Percentiles rank a stretch among this genome's conserved stretches.
Conservation (phyloP, 2,113 vertebrate genomes). For the Centropus unirufus region DNA sequence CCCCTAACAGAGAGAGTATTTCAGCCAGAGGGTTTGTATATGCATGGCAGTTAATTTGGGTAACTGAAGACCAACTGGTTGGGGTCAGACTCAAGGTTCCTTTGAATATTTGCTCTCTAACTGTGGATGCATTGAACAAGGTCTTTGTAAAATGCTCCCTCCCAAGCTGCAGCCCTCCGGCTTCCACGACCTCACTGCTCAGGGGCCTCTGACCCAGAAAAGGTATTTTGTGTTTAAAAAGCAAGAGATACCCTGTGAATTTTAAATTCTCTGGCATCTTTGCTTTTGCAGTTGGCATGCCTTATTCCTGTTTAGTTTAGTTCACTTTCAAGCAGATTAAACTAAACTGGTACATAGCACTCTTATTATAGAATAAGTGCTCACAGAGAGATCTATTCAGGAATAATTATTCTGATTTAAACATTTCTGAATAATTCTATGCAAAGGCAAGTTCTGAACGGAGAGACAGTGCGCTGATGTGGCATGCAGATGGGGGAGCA, state of each 20-base stretch:
- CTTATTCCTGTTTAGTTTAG: constrained; percentile 54
- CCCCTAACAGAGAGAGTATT: not conserved
- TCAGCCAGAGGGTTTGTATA: not conserved
- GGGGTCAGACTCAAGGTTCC: not conserved
- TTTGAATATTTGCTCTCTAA: not conserved
- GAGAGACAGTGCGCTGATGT: constrained; percentile 13
- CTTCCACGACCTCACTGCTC: not conserved
- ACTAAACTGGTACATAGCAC: constrained; percentile 61
- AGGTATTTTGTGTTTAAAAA: constrained; percentile 39
- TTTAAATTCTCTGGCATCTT: constrained; percentile 28
- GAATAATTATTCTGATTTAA: constrained; percentile 70
- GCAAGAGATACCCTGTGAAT: constrained; percentile 17
- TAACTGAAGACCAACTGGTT: not conserved
- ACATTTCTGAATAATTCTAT: constrained; percentile 55
- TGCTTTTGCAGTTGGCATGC: constrained; percentile 23
- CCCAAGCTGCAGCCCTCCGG: not conserved
- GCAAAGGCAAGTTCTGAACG: constrained; percentile 9
- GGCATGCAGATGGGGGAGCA: constrained; percentile 16
- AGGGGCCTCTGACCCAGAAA: constrained; percentile 38
- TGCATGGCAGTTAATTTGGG: not conserved
- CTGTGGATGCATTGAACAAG: not conserved
- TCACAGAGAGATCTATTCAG: constrained; percentile 53
- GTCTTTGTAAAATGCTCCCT: not conserved
- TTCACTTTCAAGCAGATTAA: constrained; percentile 66
- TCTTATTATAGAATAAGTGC: constrained; percentile 60